phyloP scores from a whole-genome alignment of 2,113 vertebrate species.

The Cynopterus brachyotis region DNA sequence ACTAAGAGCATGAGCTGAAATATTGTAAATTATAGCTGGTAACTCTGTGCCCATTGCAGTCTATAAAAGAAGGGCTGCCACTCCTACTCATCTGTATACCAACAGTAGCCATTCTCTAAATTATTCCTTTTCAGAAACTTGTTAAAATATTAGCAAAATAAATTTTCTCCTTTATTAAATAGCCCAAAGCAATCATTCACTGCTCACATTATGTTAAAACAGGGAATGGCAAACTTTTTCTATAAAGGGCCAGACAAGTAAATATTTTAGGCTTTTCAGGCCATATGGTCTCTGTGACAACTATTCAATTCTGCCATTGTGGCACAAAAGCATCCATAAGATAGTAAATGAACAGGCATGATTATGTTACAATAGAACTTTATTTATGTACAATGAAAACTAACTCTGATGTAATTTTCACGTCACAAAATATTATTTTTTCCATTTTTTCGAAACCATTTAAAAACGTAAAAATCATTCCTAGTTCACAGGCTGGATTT shows the following conservation, averaged over 20 bases:
- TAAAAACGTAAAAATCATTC: conserved; percentile 35
- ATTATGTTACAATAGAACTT: conserved; percentile 53
- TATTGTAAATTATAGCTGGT: not conserved
- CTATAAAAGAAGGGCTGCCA: not conserved
- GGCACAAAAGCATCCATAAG: conserved; percentile 16
- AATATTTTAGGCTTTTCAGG: conserved; percentile 42
- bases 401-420: conserved; percentile 40
- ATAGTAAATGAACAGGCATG: conserved; percentile 35
- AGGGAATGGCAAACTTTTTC: not conserved
- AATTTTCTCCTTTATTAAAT: conserved; percentile 44
- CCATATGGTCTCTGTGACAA: conserved; percentile 40
- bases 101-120: conserved; percentile 18
- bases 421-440: conserved; percentile 4
- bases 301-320: conserved; percentile 4
- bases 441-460: not conserved
- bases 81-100: not conserved
- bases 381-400: conserved; percentile 34
- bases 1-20: not conserved
- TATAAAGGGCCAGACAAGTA: conserved; percentile 36
- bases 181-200: conserved; percentile 27
- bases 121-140: conserved; percentile 50
- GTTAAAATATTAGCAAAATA: conserved; percentile 46
- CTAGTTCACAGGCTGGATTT: not conserved
- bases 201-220: conserved; percentile 43
- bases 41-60: not conserved